Percentiles rank a stretch among this genome's conserved stretches.
phyloP scores from a whole-genome alignment of 2,797 vertebrate species.

The Trachurus trachurus region DNA sequence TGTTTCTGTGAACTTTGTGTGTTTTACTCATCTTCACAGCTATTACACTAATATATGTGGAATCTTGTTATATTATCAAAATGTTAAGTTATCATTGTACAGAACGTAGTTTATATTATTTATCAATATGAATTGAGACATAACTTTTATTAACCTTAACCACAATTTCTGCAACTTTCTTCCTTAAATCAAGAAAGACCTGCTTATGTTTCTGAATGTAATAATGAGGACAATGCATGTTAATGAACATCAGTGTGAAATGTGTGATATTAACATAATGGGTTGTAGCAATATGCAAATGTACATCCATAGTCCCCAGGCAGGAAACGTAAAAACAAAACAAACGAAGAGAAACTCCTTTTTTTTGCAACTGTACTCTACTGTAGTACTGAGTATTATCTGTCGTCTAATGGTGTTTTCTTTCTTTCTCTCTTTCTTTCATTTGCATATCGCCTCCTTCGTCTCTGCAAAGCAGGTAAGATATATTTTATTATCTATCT shows the following conservation, averaged over 20 bases:
- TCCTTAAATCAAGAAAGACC: too few species aligned
- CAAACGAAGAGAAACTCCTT: too few species aligned
- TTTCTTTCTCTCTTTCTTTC: slow-evolving; percentile 23
- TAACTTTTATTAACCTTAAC: background rate
- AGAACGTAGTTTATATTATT: background rate
- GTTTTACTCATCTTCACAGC: background rate
- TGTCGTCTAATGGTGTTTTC: slow-evolving; percentile 16
- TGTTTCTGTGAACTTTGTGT: background rate
- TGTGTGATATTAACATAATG: too few species aligned
- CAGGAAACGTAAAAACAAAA: too few species aligned
- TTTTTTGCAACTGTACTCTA: too few species aligned
- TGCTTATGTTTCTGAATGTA: too few species aligned
- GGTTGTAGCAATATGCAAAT: too few species aligned
- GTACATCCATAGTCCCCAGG: too few species aligned
- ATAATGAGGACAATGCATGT: too few species aligned
- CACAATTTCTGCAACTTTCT: background rate
- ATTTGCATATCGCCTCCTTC: background rate
- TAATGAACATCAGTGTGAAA: too few species aligned
- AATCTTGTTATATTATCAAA: background rate
- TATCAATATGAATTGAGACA: too few species aligned
- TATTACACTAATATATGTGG: background rate
- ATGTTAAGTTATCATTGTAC: background rate
- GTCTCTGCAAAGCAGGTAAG: slow-evolving; percentile 69
- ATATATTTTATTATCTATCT: slow-evolving; percentile 13
- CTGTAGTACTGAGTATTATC: background rate